A percentile compares a stretch with the other conserved stretches of the same genome.
Evolutionary conservation across 2,797 vertebrate species (phyloP).

Genomic region (Ceryle rudis): DNA sequence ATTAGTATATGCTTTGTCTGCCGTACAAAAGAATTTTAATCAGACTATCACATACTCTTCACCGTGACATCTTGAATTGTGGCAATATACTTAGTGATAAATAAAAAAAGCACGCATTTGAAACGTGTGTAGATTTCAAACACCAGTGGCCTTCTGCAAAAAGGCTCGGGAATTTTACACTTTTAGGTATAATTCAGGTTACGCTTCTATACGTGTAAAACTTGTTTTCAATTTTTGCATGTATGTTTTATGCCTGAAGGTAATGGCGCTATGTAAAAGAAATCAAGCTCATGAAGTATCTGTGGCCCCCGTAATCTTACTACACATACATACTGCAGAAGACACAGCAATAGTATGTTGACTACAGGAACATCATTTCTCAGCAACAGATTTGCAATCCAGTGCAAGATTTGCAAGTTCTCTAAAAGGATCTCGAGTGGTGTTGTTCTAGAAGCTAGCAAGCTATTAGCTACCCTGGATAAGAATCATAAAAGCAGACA

Average conservation of each 20-base stretch:
- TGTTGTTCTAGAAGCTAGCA: neutral
- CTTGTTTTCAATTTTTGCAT: neutral
- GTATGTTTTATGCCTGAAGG: neutral
- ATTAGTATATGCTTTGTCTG: neutral
- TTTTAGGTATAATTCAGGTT: neutral
- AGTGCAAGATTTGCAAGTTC: neutral
- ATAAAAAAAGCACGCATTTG: neutral
- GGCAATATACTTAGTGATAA: neutral
- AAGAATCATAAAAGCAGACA: neutral
- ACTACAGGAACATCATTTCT: neutral
- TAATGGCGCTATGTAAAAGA: neutral
- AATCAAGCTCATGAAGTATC: neutral
- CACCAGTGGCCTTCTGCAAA: neutral
- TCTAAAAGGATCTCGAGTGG: neutral
- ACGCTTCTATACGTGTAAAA: neutral
- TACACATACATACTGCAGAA: neutral
- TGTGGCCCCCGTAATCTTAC: neutral
- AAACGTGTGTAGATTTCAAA: neutral
- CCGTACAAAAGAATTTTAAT: neutral
- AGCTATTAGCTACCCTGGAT: neutral
- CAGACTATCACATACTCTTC: neutral
- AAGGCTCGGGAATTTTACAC: neutral
- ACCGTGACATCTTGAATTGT: neutral
- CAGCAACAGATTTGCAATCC: neutral
- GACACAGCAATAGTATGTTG: neutral